Evolutionary conservation across 2,113 vertebrate species (phyloP), one percentile per base, ranked within the genome.

Genomic region (Pampusana beccarii): DNA sequence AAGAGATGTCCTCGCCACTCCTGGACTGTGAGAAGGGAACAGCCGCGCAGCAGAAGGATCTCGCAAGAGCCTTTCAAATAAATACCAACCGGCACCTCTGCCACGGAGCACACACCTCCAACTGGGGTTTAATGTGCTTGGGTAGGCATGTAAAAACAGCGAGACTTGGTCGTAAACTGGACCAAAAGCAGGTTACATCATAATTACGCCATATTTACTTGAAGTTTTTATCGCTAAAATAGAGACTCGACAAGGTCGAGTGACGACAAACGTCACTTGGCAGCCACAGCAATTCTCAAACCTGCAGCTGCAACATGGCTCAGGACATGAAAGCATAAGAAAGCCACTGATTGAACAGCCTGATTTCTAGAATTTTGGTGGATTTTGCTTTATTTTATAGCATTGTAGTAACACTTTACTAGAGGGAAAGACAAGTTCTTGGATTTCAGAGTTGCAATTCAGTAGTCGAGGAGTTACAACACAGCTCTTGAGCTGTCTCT

Each of bases 381-480:
- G 23, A 54, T 50, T 78, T 84, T 65, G 24, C 38, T 57, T 72
- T 89, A 26, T 24, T 77, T 86, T 54, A 10, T 9, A 69, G 54
- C 21, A 5, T 0, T 65, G 24, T 54, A 77, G 31, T 72, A 92
- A 83, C 54, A 70, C 19, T n/a, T 65, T 26, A 72, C 54, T 54
- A 81, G 25, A 80, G 25, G 20, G 64, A 88, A 85, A 14, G 0
- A 58, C 40, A 34, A 9, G 57, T 71, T 95, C 60, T 83, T 83
- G 56, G 60, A 84, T 86, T 88, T 93, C 72, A 86, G 75, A 88
- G 62, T 10, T 66, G 46, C 34, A 73, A 10, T 58, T 92, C 67
- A 62, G 8, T 21, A 36, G 42, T 14, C 60, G 77, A 6, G 28
- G 36, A 66, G 34, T 88, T 74, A 86, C 60, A 44, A 73, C 58